phyloP scores from a whole-genome alignment of 2,113 vertebrate genomes.

The Nicator chloris region DNA sequence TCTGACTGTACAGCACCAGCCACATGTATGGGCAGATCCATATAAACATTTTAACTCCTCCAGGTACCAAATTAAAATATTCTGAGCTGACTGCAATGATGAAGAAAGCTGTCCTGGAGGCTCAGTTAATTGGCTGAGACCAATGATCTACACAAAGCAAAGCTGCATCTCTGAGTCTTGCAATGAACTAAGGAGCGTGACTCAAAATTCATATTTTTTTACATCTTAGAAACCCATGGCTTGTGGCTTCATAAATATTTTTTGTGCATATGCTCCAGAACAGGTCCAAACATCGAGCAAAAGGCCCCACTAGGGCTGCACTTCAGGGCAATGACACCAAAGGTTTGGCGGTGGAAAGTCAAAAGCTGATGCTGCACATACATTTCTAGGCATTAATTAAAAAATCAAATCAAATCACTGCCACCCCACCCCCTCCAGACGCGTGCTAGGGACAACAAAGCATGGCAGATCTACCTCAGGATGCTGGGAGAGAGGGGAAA shows the following conservation, averaged over 20 bases:
- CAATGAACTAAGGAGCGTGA: background rate
- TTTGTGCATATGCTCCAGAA: background rate
- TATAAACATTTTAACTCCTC: background rate
- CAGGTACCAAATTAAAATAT: background rate
- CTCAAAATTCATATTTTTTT: background rate
- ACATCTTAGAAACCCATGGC: background rate
- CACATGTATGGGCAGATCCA: background rate
- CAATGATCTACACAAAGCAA: background rate
- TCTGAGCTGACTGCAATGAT: background rate
- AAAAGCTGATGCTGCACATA: background rate
- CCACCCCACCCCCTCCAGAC: background rate
- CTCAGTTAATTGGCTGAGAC: background rate
- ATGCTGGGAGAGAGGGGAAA: background rate
- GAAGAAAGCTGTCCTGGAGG: background rate
- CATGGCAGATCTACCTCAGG: constrained; percentile 1
- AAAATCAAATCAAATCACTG: background rate
- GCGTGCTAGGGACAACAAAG: background rate
- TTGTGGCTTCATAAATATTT: background rate
- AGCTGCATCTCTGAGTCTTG: background rate
- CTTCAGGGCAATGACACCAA: background rate
- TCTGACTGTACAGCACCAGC: background rate
- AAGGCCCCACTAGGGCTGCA: background rate
- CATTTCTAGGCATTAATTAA: constrained; percentile 22
- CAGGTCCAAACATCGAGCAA: background rate
- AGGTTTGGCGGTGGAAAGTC: background rate